Evolutionary conservation across 1,140 invertebrate genomes (phyloP).

Genomic region (Matsumurasca onukii): DNA sequence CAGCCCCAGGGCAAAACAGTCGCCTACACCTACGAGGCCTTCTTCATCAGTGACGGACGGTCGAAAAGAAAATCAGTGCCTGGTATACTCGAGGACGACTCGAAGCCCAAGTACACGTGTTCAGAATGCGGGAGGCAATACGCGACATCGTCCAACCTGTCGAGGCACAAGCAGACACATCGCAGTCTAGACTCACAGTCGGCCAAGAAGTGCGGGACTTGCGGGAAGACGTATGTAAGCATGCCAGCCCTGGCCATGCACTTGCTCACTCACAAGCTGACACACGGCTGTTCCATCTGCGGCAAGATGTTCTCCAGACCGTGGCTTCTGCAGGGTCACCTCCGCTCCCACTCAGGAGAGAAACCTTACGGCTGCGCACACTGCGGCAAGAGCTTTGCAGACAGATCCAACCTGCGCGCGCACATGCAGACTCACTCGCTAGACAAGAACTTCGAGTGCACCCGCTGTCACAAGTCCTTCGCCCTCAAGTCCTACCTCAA

Average conservation of each 20-base stretch:
- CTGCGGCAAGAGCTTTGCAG: slow-evolving; percentile 98
- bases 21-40: slow-evolving; percentile 90
- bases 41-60: slow-evolving; percentile 91
- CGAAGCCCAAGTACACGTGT: slow-evolving; percentile 78
- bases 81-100: slow-evolving; percentile 8
- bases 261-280: slow-evolving; percentile 86
- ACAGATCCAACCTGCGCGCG: slow-evolving; percentile 90
- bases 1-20: slow-evolving; percentile 66
- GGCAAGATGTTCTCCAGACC: slow-evolving; percentile 91
- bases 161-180: slow-evolving; percentile 91
- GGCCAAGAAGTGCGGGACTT: slow-evolving; percentile 92
- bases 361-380: slow-evolving; percentile 98
- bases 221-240: slow-evolving; percentile 94
- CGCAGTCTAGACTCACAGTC: slow-evolving; percentile 88
- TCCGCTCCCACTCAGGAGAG: slow-evolving; percentile 96
- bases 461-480: slow-evolving; percentile 89
- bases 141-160: slow-evolving; percentile 94
- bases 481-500: slow-evolving; percentile 96
- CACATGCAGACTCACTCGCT: slow-evolving; percentile 93
- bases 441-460: slow-evolving; percentile 88
- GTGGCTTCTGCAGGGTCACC: slow-evolving; percentile 91
- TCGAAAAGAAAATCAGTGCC: slow-evolving; percentile 61
- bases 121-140: slow-evolving; percentile 95
- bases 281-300: slow-evolving; percentile 90
- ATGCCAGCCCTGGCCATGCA: slow-evolving; percentile 99